Base-by-base conservation (phyloP, 2,797 vertebrate genomes). In the Mallotus villosus region DNA sequence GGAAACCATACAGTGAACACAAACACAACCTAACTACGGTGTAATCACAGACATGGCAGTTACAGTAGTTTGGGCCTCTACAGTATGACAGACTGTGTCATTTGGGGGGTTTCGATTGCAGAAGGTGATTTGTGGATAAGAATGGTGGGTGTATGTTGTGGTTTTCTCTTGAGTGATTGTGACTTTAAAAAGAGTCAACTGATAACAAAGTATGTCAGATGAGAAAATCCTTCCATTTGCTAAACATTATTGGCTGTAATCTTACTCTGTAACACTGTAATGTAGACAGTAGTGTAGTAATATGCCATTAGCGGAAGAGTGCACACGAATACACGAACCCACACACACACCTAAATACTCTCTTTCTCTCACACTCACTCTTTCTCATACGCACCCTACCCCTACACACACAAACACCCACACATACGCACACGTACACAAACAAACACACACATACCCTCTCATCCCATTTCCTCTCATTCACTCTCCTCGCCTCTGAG, bases 401-500 rank as follows among this genome's bases (percentile, higher is more conserved):
- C 81, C 74, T 12, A 29, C 49, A 41, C 32, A 80, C 70, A 86
- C 84, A 82, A 77, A 9, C 29, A 32, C 61, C 7, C 29, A 12
- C 53, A 17, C 41, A 12, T 74, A 80, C 76, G 82, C 72, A 80
- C 62, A 75, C 83, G 73, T 75, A 55, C 16, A 55, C 51, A 55
- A 17, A 55, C 51, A 61, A 16, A 16, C 19, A 37, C 7, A 62
- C 32, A 11, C 46, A n/a, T 73, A 80, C 76, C 83, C 72, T 81
- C 62, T 76, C 83, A 74, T 75, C 62, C 74, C 73, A 68, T 79
- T 77, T 86, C 85, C 79, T 76, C 85, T 88, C 87, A 80, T 78
- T 87, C 89, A 80, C 85, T 81, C 86, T 71, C 25, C 74, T 74
- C 76, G 71, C 77, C 82, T 83, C 70, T 73, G 81, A 82, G 82